phyloP scores from a whole-genome alignment of 64 coral and sea anemone genomes.

The Pachyseris speciosa region DNA sequence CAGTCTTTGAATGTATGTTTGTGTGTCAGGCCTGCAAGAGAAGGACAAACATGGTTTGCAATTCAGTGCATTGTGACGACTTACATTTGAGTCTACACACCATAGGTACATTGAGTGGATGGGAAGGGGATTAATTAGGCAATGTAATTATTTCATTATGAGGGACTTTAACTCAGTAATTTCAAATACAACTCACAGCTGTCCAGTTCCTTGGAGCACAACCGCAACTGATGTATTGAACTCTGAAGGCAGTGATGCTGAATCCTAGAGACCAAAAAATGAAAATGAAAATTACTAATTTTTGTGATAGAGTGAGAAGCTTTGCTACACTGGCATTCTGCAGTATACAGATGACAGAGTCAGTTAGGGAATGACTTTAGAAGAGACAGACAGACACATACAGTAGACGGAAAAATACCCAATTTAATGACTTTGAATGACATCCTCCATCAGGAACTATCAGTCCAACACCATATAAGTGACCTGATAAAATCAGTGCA shows the following conservation, averaged over 20 bases:
- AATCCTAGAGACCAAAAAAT: neutral
- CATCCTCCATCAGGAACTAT: conserved; percentile 28
- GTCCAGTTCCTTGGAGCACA: conserved; percentile 65
- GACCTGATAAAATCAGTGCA: conserved; percentile 8
- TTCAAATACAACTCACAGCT: conserved; percentile 41
- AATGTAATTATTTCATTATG: too few species aligned
- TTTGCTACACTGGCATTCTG: too few species aligned
- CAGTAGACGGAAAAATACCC: too few species aligned
- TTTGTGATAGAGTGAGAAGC: neutral
- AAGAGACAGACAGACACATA: too few species aligned
- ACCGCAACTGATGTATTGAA: conserved; percentile 85
- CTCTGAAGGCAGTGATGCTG: neutral
- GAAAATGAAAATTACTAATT: neutral
- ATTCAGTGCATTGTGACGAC: too few species aligned
- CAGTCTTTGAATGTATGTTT: conserved; percentile 85
- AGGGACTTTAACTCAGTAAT: neutral
- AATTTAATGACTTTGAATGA: conserved; percentile 10
- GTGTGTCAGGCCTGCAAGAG: conserved; percentile 79
- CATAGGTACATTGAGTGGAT: too few species aligned
- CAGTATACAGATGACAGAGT: too few species aligned
- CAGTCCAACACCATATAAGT: conserved; percentile 69
- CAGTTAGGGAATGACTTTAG: too few species aligned
- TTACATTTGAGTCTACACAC: too few species aligned
- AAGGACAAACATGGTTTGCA: neutral
- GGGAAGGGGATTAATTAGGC: too few species aligned